Conservation (phyloP, 2,113 vertebrate genomes). For the Nyctibius bracteatus region DNA sequence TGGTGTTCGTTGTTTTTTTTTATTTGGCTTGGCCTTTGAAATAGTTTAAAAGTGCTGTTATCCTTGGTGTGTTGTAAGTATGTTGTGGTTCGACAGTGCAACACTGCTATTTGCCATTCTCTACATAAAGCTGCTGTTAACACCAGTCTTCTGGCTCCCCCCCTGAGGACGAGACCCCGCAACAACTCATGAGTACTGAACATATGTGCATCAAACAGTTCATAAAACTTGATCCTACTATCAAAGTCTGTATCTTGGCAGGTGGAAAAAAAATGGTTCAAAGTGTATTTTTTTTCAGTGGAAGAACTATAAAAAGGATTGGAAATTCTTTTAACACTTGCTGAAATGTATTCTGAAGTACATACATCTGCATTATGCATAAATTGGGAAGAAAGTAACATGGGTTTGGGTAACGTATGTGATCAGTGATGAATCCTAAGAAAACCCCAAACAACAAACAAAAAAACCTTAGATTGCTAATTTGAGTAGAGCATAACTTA, state of each 20-base stretch:
- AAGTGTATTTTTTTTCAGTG: not conserved
- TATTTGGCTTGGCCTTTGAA: not conserved
- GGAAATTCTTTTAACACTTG: not conserved
- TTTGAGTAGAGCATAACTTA: not conserved
- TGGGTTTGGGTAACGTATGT: not conserved
- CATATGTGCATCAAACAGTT: accelerated
- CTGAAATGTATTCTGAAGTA: not conserved
- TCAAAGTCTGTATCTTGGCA: not conserved
- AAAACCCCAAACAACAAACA: not conserved
- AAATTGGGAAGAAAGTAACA: not conserved
- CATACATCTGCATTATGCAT: accelerated
- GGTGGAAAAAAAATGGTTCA: not conserved
- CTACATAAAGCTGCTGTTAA: not conserved
- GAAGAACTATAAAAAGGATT: not conserved
- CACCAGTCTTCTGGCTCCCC: no score
- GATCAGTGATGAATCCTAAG: not conserved
- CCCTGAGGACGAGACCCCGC: no score
- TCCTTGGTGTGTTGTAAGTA: no score
- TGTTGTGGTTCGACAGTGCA: not conserved
- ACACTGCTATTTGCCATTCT: not conserved
- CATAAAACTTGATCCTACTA: accelerated
- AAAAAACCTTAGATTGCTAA: not conserved
- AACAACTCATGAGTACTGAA: not conserved
- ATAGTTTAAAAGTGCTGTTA: not conserved
- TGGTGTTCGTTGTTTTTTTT: no score